phyloP scores from a whole-genome alignment of 2,797 vertebrate genomes.

The Hydrophis major region DNA sequence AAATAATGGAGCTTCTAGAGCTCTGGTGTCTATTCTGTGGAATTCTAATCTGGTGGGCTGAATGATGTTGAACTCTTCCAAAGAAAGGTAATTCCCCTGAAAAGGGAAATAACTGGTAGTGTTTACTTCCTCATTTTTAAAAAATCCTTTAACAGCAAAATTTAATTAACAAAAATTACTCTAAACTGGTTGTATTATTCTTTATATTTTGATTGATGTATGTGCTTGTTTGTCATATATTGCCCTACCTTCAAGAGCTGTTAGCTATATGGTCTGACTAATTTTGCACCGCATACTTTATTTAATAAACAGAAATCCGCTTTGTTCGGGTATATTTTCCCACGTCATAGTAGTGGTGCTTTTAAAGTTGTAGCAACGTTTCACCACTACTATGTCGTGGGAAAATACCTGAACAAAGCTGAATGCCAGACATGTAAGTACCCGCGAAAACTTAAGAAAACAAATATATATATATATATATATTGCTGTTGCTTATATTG shows the following conservation, averaged over 20 bases:
- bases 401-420: too few species aligned
- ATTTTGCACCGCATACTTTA: background rate
- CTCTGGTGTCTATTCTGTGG: background rate
- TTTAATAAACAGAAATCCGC: background rate
- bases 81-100: background rate
- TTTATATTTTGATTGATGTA: background rate
- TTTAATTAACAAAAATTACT: background rate
- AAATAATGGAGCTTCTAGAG: background rate
- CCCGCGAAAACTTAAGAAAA: too few species aligned
- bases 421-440: too few species aligned
- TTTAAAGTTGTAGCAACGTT: too few species aligned
- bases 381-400: too few species aligned
- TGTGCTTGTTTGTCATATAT: background rate
- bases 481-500: background rate
- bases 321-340: too few species aligned
- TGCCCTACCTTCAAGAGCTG: background rate
- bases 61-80: background rate
- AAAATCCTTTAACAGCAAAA: background rate
- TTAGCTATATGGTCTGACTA: background rate
- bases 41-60: background rate
- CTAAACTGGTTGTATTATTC: background rate
- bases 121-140: background rate
- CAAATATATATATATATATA: too few species aligned
- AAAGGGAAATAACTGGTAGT: background rate
- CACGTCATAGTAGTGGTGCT: too few species aligned